Conservation (phyloP, 1,140 invertebrate genomes). For the Melipona quadrifasciata region DNA sequence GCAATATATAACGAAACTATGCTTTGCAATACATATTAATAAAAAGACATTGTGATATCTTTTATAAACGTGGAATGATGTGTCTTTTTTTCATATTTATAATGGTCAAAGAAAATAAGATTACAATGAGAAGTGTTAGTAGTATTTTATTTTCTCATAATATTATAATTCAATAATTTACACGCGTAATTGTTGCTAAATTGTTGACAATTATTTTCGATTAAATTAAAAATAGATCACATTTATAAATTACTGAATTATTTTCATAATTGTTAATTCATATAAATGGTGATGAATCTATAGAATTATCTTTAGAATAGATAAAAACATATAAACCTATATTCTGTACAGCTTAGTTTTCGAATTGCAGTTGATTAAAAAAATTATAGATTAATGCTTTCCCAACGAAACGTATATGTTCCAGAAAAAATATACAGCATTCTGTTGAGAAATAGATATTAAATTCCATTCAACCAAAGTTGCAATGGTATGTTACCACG, state of each 20-base stretch:
- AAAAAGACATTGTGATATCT: constrained; percentile 33
- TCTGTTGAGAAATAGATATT: no score
- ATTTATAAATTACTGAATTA: constrained; percentile 11
- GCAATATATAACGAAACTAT: constrained; percentile 44
- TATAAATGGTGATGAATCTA: no score
- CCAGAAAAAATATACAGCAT: no score
- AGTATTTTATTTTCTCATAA: background rate
- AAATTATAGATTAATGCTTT: no score
- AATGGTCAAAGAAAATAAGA: background rate
- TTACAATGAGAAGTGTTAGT: background rate
- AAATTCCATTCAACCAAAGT: no score
- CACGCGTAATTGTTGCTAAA: constrained; percentile 1
- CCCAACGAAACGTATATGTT: no score
- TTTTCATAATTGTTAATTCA: background rate
- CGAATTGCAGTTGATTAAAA: no score
- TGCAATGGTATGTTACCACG: no score
- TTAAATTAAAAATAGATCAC: constrained; percentile 18
- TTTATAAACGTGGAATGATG: constrained; percentile 36
- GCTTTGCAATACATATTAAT: constrained; percentile 40
- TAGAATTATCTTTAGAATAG: no score
- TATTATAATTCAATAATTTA: background rate
- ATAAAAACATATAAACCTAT: no score
- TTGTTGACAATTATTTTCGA: constrained; percentile 1
- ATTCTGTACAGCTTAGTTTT: no score
- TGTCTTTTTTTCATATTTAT: background rate